Conservation (phyloP, 1,140 invertebrate species). For the Dinoponera quadriceps region DNA sequence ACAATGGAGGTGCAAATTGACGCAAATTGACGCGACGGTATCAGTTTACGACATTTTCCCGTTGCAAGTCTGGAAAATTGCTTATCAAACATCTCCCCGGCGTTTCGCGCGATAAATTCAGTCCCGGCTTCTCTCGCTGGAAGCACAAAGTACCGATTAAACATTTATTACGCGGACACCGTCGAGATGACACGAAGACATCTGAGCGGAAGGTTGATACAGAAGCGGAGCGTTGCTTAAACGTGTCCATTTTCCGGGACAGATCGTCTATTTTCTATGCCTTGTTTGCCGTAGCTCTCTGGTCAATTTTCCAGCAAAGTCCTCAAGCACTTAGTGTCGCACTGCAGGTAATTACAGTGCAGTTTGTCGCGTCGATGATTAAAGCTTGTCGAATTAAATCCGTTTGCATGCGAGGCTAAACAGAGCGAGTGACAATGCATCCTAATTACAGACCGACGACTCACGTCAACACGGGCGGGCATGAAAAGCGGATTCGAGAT, state of each 20-base stretch:
- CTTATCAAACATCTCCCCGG: neutral
- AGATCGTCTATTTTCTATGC: slow-evolving; percentile 8
- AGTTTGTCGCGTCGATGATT: slow-evolving; percentile 48
- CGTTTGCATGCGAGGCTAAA: slow-evolving; percentile 44
- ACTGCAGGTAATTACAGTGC: slow-evolving; percentile 51
- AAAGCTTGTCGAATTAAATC: slow-evolving; percentile 58
- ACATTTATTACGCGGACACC: slow-evolving; percentile 23
- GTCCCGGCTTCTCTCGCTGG: neutral
- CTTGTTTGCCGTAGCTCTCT: neutral
- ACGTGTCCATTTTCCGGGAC: neutral
- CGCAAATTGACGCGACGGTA: neutral
- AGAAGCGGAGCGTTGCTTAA: neutral
- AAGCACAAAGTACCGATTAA: neutral
- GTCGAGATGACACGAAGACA: no score
- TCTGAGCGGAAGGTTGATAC: slow-evolving; percentile 2
- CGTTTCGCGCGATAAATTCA: neutral
- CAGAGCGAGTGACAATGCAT: slow-evolving; percentile 34
- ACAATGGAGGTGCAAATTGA: slow-evolving; percentile 13
- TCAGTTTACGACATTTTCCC: neutral
- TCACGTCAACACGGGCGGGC: neutral
- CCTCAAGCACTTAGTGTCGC: slow-evolving; percentile 30
- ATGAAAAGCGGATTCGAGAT: slow-evolving; percentile 33
- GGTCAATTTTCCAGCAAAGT: slow-evolving; percentile 14
- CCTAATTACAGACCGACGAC: slow-evolving; percentile 42
- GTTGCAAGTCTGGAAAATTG: neutral